Evolutionary conservation across 2,888 invertebrate species (phyloP), one percentile per base, ranked within the genome.

Genomic region (Cerastis leucographa): DNA sequence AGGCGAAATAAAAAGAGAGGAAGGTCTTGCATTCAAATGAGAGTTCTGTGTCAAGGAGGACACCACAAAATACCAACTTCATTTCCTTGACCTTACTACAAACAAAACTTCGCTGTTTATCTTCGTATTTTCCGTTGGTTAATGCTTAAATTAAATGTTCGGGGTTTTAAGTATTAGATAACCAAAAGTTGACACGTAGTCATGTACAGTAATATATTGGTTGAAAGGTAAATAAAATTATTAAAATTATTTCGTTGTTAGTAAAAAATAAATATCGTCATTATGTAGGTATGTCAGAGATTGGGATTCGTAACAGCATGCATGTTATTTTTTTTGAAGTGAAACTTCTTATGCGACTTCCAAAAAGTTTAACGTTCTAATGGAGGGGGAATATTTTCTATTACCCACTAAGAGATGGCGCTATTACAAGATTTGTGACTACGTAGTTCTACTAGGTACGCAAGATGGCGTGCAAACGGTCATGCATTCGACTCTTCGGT

Each of bases 21-120:
- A 78, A 84, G 85, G 87, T 85, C 89, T 90, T 91, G 90, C 91
- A 93, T 93, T 91, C 88, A 93, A 93, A 93, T 93, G 88, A 92
- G 89, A 85, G 72, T 76, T 84, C 81, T 75, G 84, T 87, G 88
- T 86, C 85, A 86, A 89, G 83, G 84, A 88, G 86, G 88, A 89
- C 76, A 88, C 83, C 73, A 81, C 85, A 83, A 89, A 89, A 88
- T 84, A 87, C 81, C 87, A 89, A 89, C 88, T 89, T 90, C 89
- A 91, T 85, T 90, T 87, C 85, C 85, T 89, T 89, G 86, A 90
- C 85, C 87, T 80, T 72, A 70, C 67, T 12, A 77, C 59, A 66
- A 65, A 68, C 62, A 56, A 74, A 85, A 85, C 83, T 85, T 85
- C 64, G 42, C 42, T 74, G 68, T 76, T 74, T 72, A 70, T 69